Evolutionary conservation across 2,797 vertebrate genomes (phyloP).

Genomic region (Acanthurus tractus): DNA sequence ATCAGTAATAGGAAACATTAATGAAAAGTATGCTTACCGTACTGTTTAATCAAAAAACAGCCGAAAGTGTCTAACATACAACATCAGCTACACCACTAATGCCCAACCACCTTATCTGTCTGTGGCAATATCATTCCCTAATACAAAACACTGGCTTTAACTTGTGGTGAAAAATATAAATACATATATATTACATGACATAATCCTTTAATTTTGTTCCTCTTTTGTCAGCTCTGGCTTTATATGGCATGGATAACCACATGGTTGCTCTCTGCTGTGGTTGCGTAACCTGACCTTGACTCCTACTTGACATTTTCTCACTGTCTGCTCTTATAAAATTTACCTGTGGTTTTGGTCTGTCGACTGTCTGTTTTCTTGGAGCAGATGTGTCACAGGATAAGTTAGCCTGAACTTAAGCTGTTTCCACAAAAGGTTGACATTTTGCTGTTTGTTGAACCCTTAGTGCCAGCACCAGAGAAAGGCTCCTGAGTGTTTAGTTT

Average conservation of each 20-base stretch:
- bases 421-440: slow-evolving; percentile 20
- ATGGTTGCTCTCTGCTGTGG: background rate
- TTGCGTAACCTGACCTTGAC: background rate
- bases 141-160: background rate
- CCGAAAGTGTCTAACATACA: background rate
- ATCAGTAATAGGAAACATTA: no score
- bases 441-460: slow-evolving; percentile 28
- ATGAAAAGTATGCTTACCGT: no score
- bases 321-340: no score
- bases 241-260: background rate
- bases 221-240: background rate
- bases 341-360: background rate
- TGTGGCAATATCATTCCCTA: background rate
- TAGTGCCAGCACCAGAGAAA: slow-evolving; percentile 7
- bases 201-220: background rate
- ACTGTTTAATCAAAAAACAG: background rate
- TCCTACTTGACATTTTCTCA: background rate
- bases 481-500: slow-evolving; percentile 25
- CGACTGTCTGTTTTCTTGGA: background rate
- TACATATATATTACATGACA: no score
- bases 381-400: slow-evolving; percentile 25
- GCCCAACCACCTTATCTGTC: background rate
- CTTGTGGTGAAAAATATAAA: no score
- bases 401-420: background rate
- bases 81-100: background rate